Evolutionary conservation across 2,888 invertebrate genomes (phyloP).

Genomic region (Drosophila cognata): DNA sequence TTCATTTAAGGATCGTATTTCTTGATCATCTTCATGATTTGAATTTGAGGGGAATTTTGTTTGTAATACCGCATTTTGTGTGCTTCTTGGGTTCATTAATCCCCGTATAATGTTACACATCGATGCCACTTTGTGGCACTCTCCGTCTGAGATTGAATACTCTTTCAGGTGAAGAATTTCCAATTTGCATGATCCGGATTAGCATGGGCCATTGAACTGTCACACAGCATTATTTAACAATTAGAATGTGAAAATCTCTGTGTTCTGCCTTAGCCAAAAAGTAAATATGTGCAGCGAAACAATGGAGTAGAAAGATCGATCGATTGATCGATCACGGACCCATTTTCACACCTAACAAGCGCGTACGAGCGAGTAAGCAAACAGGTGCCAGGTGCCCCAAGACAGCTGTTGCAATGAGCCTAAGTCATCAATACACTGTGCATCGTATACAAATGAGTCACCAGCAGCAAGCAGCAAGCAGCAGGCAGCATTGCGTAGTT

Average conservation of each 20-base stretch:
- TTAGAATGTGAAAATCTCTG: conserved; percentile 53
- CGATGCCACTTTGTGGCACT: background rate
- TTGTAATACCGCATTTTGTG: background rate
- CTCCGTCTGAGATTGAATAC: conserved; percentile 2
- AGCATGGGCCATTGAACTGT: conserved; percentile 40
- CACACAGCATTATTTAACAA: conserved; percentile 60
- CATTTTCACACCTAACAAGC: conserved; percentile 67
- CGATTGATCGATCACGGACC: conserved; percentile 62
- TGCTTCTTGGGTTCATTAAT: background rate
- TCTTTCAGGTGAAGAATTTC: background rate
- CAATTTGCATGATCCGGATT: conserved; percentile 40
- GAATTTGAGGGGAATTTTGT: background rate
- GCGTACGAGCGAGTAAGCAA: conserved; percentile 24
- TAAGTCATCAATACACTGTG: conserved; percentile 75
- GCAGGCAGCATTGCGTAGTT: conserved; percentile 54
- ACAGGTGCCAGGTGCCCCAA: conserved; percentile 45
- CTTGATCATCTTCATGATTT: background rate
- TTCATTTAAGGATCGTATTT: background rate
- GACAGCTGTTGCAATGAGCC: conserved; percentile 74
- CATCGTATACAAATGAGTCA: conserved; percentile 67
- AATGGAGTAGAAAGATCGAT: conserved; percentile 11
- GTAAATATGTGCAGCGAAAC: conserved; percentile 39
- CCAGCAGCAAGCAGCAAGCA: background rate
- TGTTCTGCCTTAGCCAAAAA: conserved; percentile 38
- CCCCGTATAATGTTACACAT: background rate